phyloP scores from a whole-genome alignment of 2,797 vertebrate genomes.

The Crypturellus tataupa region DNA sequence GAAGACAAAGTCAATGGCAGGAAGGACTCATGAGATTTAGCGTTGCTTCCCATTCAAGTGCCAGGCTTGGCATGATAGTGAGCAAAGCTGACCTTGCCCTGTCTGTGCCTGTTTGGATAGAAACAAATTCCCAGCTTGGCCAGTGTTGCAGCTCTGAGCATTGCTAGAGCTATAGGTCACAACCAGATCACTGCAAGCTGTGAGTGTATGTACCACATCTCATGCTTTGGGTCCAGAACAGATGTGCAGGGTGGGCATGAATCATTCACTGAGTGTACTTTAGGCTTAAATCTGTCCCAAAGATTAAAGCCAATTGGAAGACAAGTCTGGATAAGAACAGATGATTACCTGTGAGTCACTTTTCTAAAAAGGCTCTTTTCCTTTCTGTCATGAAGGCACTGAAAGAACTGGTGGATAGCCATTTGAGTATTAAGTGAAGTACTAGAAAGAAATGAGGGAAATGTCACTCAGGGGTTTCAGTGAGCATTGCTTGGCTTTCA shows the following conservation, averaged over 20 bases:
- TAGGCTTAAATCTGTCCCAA: neutral
- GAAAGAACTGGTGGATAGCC: neutral
- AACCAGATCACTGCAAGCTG: neutral
- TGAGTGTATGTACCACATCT: neutral
- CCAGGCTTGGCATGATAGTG: neutral
- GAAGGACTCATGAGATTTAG: neutral
- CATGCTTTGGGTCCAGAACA: neutral
- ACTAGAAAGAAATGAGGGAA: neutral
- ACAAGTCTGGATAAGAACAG: neutral
- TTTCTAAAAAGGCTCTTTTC: neutral
- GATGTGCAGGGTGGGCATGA: neutral
- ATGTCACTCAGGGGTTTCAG: neutral
- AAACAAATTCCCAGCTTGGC: neutral
- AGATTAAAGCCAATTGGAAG: neutral
- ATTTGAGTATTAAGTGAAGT: neutral
- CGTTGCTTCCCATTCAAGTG: neutral
- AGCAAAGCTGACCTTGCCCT: neutral
- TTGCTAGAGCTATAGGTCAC: neutral
- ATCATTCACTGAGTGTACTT: neutral
- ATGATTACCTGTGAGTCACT: neutral
- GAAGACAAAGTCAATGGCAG: neutral
- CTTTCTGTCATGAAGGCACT: too few relatives aligned
- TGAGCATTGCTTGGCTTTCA: neutral
- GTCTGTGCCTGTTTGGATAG: neutral
- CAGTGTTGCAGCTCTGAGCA: neutral